Evolutionary conservation across 2,113 vertebrate species (phyloP).

Genomic region (Astur gentilis): DNA sequence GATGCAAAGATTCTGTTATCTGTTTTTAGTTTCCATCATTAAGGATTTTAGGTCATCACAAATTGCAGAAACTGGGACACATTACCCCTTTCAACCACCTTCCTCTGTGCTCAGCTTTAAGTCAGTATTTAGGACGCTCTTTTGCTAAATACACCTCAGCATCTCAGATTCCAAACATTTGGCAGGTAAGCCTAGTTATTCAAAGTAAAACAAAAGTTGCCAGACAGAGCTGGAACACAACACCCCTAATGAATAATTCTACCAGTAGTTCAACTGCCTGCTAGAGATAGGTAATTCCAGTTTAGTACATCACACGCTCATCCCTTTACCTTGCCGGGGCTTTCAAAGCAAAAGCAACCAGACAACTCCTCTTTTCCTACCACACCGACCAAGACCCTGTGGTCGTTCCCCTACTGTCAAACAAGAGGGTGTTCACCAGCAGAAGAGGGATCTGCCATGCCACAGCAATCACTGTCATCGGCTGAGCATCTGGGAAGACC

Average conservation of each 20-base stretch:
- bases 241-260: neutral
- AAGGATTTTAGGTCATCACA: constrained; percentile 31
- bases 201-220: neutral
- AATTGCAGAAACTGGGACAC: constrained; percentile 23
- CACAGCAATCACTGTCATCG: neutral
- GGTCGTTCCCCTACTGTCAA: no score
- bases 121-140: neutral
- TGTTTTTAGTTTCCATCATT: neutral
- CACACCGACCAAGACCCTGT: neutral
- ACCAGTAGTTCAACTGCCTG: neutral
- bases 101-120: neutral
- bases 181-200: neutral
- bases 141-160: neutral
- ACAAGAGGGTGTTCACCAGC: neutral
- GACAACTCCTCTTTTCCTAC: neutral
- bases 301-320: neutral
- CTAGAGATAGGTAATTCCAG: neutral
- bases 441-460: neutral
- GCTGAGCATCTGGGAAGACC: neutral
- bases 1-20: neutral
- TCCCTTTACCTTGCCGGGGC: neutral
- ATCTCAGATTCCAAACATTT: neutral
- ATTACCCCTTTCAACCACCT: neutral
- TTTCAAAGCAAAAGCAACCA: neutral
- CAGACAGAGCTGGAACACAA: neutral